Conservation (phyloP, 2,888 invertebrate species). For the Leuctra nigra region DNA sequence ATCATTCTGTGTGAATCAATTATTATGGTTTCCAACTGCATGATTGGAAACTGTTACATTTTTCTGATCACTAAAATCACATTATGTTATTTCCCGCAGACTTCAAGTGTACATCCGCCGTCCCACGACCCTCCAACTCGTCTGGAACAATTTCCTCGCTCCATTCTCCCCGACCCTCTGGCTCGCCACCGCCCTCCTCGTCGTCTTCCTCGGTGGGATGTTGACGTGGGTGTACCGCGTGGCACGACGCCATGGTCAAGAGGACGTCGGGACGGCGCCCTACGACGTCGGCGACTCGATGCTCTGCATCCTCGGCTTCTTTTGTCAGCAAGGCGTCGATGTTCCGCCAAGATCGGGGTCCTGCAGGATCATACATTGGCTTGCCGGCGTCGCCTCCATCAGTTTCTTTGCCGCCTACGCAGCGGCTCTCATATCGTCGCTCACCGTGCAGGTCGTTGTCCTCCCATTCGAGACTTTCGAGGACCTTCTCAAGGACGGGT, state of each 20-base stretch:
- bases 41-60: no score
- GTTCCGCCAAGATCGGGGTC: not conserved
- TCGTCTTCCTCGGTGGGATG: not conserved
- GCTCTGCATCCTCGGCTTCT: conserved; percentile 1
- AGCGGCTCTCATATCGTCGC: conserved; percentile 7
- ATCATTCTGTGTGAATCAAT: no score
- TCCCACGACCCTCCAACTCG: not conserved
- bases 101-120: conserved; percentile 3
- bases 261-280: not conserved
- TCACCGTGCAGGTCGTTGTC: not conserved
- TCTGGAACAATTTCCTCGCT: conserved; percentile 16
- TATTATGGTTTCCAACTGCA: no score
- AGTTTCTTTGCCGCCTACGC: conserved; percentile 5
- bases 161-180: conserved; percentile 18
- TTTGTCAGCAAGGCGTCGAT: conserved; percentile 7
- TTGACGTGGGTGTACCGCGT: not conserved
- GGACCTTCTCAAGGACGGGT: not conserved
- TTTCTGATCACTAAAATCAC: no score
- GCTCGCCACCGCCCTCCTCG: not conserved
- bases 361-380: not conserved
- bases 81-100: not conserved
- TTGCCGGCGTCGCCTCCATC: not conserved
- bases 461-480: conserved; percentile 5
- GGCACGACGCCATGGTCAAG: not conserved
- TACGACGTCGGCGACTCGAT: not conserved